phyloP scores from a whole-genome alignment of 2,888 invertebrate genomes.

The Elmis aenea region DNA sequence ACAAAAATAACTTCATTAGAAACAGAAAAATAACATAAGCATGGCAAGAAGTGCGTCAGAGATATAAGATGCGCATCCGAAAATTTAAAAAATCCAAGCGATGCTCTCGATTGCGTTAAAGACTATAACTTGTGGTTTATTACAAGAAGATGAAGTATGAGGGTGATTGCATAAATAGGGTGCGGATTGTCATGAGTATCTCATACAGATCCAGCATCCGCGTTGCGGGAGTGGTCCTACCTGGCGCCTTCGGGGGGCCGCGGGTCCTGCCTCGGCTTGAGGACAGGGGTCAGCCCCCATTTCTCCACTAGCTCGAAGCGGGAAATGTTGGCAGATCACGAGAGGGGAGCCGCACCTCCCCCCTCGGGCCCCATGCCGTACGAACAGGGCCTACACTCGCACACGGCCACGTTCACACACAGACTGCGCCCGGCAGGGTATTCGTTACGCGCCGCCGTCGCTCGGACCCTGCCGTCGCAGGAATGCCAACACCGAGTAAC shows the following conservation, averaged over 20 bases:
- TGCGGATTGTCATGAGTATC: conserved; percentile 5
- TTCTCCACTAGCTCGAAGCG: conserved; percentile 95
- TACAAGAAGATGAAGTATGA: no score
- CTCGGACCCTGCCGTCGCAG: conserved; percentile 38
- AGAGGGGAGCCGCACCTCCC: conserved; percentile 57
- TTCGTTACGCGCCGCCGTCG: conserved; percentile 38
- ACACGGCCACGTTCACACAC: conserved; percentile 46
- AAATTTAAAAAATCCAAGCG: no score
- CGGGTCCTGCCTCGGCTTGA: conserved; percentile 92
- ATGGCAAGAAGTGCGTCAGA: no score
- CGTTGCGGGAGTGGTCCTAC: conserved; percentile 48
- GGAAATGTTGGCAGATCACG: conserved; percentile 85
- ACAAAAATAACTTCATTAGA: no score
- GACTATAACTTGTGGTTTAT: no score
- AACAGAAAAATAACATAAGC: no score
- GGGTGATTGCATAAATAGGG: conserved; percentile 3
- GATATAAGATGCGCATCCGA: no score
- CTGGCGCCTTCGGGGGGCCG: conserved; percentile 75
- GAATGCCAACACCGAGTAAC: conserved; percentile 34
- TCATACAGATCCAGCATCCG: conserved; percentile 17
- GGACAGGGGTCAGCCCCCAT: conserved; percentile 98
- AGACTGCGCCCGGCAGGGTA: conserved; percentile 44
- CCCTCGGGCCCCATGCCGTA: conserved; percentile 59
- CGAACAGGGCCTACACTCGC: conserved; percentile 47
- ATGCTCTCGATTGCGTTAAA: no score